Evolutionary conservation across 2,888 invertebrate genomes (phyloP).

Genomic region (Myopa tessellatipennis): DNA sequence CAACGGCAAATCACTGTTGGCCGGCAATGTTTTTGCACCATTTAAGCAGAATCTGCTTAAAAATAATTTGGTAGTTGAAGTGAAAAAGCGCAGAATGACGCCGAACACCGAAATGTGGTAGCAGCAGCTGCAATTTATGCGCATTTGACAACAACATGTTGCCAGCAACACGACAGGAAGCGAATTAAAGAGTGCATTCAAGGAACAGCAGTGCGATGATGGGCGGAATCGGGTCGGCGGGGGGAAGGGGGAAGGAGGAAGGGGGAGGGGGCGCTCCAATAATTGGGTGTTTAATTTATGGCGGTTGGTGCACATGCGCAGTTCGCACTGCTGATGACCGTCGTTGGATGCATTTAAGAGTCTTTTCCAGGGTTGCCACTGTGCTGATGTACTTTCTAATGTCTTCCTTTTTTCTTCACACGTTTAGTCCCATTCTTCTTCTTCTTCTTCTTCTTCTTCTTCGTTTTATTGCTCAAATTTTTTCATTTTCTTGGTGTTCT

Average conservation of each 20-base stretch:
- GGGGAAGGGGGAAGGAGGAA: not conserved
- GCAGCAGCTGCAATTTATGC: constrained; percentile 61
- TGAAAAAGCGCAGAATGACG: not conserved
- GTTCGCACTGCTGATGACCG: not conserved
- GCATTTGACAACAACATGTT: constrained; percentile 7
- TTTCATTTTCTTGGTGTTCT: not conserved
- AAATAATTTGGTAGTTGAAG: constrained; percentile 35
- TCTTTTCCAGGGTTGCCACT: not conserved
- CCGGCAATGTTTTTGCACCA: not conserved
- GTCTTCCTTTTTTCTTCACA: not conserved
- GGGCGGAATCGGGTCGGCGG: not conserved
- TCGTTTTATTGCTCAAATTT: not conserved
- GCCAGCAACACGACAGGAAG: not conserved
- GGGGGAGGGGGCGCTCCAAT: not conserved
- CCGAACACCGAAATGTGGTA: constrained; percentile 38
- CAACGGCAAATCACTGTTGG: constrained; percentile 11
- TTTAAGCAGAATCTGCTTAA: constrained; percentile 39
- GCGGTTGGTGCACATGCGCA: not conserved
- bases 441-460: not conserved
- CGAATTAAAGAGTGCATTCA: not conserved
- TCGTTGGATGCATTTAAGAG: not conserved
- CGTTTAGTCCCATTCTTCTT: not conserved
- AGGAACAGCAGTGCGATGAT: not conserved
- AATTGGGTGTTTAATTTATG: not conserved
- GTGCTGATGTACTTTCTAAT: not conserved